A percentile compares a stretch with the other conserved stretches of the same genome.
Conservation (phyloP, 2,113 vertebrate species). For the Xenus cinereus region DNA sequence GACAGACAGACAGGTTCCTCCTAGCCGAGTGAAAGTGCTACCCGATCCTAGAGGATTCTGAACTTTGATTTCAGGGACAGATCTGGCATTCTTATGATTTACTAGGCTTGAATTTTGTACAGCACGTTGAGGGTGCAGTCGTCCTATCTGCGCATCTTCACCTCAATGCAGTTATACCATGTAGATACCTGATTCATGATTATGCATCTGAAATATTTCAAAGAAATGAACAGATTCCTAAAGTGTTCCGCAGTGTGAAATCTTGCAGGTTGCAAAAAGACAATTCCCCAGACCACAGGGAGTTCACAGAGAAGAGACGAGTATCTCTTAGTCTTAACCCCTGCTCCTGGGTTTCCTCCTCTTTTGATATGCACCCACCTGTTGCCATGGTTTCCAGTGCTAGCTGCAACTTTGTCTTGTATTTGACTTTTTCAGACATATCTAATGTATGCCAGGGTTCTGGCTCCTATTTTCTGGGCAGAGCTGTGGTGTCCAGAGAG, state of each 20-base stretch:
- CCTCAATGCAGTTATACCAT: background rate
- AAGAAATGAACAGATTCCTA: background rate
- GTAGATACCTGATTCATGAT: background rate
- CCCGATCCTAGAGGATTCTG: background rate
- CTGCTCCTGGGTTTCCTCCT: background rate
- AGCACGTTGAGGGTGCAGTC: background rate
- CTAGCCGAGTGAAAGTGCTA: fast-evolving
- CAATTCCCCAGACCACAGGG: background rate
- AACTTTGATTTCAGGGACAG: background rate
- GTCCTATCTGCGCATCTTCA: background rate
- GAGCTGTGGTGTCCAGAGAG: background rate
- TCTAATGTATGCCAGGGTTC: background rate
- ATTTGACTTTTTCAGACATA: background rate
- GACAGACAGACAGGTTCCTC: background rate
- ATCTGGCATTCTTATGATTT: background rate
- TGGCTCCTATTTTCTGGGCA: background rate
- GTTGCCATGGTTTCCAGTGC: conserved; percentile 24
- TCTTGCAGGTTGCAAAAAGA: background rate
- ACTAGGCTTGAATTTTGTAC: background rate
- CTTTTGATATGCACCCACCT: background rate
- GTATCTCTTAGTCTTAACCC: background rate
- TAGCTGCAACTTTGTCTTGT: background rate
- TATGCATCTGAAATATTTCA: background rate
- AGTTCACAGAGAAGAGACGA: background rate
- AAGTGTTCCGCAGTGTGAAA: background rate